Evolutionary conservation across 2,113 vertebrate species (phyloP).

Genomic region (Caranx melampygus): DNA sequence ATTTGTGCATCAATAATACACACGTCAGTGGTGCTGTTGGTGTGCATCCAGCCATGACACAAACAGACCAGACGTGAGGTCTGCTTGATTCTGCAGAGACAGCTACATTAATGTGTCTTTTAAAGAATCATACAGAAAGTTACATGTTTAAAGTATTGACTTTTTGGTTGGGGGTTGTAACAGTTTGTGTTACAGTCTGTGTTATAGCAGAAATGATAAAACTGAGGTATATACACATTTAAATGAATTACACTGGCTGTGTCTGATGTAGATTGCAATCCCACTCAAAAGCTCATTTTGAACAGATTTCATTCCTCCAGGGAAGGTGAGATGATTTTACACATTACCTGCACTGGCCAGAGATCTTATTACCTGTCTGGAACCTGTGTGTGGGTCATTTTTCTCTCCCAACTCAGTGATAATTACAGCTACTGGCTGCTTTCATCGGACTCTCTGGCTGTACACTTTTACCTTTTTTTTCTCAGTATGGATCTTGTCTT

Average conservation of each 20-base stretch:
- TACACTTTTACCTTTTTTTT: neutral
- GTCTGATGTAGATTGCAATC: too few species aligned
- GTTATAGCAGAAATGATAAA: too few species aligned
- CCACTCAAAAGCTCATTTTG: too few species aligned
- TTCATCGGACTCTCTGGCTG: neutral
- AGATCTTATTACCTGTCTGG: neutral
- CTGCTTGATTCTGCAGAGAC: slow-evolving; percentile 14
- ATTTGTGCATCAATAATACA: slow-evolving; percentile 57
- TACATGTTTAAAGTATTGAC: neutral
- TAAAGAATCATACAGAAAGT: neutral
- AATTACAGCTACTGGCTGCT: neutral
- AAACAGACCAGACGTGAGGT: slow-evolving; percentile 23
- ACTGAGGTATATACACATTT: too few species aligned
- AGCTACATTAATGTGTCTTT: neutral
- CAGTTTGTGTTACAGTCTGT: neutral
- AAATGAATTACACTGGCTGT: too few species aligned
- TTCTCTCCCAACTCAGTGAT: neutral
- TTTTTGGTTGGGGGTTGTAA: neutral
- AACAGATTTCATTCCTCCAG: too few species aligned
- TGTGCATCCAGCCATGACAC: slow-evolving; percentile 46
- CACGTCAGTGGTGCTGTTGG: slow-evolving; percentile 34
- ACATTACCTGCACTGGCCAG: neutral
- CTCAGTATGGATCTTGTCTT: neutral
- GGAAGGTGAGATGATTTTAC: neutral
- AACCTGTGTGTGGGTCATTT: too few species aligned